Evolutionary conservation across 2,113 vertebrate species (phyloP).

Genomic region (Bettongia penicillata): DNA sequence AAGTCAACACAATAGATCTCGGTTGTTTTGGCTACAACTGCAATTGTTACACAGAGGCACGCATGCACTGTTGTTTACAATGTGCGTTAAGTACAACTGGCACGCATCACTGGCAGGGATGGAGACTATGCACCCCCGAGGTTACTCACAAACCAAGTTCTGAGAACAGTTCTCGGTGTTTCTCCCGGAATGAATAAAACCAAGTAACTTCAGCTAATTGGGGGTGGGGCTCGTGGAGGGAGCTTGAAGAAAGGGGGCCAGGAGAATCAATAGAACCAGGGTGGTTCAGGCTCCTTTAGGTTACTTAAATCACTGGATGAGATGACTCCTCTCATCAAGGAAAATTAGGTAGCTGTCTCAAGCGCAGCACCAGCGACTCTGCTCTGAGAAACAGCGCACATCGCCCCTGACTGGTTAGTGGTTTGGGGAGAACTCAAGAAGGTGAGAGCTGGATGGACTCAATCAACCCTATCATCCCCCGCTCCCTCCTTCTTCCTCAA

Average conservation of each 20-base stretch:
- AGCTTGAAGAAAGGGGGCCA: background rate
- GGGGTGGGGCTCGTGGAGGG: background rate
- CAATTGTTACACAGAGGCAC: constrained; percentile 23
- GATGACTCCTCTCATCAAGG: constrained; percentile 18
- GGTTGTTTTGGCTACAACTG: constrained; percentile 40
- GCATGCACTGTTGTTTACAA: constrained; percentile 69
- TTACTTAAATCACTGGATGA: background rate
- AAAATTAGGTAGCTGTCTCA: constrained; percentile 9
- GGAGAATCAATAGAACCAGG: constrained; percentile 21
- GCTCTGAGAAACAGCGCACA: constrained; percentile 16
- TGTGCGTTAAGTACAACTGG: constrained; percentile 71
- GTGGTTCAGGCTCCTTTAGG: background rate
- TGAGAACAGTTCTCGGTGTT: background rate
- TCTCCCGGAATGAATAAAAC: background rate
- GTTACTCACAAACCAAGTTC: constrained; percentile 42
- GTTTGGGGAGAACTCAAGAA: background rate
- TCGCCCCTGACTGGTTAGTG: constrained; percentile 28
- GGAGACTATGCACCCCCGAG: constrained; percentile 56
- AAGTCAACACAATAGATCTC: constrained; percentile 73
- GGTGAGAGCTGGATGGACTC: background rate
- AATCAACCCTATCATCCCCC: background rate
- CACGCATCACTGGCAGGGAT: constrained; percentile 41
- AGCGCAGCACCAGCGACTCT: constrained; percentile 48
- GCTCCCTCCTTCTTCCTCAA: constrained; percentile 37
- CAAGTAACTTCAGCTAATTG: background rate